Percentiles rank a stretch among this genome's conserved stretches.
phyloP scores from a whole-genome alignment of 2,113 vertebrate species.

The Alouatta palliata region DNA sequence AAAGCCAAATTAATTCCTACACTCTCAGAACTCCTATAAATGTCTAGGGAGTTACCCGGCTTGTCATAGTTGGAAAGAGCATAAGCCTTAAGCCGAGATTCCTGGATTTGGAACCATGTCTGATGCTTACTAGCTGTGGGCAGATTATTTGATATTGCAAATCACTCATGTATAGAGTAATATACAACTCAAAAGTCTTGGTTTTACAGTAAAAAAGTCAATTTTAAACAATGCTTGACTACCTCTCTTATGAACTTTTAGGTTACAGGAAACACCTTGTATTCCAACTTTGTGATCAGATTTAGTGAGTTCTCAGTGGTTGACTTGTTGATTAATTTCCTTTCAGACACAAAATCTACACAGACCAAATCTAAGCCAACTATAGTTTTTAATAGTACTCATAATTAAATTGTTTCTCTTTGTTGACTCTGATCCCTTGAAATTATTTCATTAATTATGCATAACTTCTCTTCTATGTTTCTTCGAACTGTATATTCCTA shows the following conservation, averaged over 20 bases:
- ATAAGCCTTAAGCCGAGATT: not conserved
- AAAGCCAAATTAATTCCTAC: conserved; percentile 27
- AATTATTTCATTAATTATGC: not conserved
- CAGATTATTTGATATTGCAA: not conserved
- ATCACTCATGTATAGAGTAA: conserved; percentile 16
- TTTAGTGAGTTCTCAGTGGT: not conserved
- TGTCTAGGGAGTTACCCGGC: not conserved
- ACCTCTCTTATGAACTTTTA: not conserved
- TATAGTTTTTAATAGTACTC: not conserved
- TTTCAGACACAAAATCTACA: not conserved
- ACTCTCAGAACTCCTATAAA: conserved; percentile 17
- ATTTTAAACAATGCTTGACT: not conserved
- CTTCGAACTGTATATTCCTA: not conserved
- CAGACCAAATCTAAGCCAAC: not conserved
- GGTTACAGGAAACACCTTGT: not conserved
- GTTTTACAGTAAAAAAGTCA: not conserved
- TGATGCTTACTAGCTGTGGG: not conserved
- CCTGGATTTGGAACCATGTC: not conserved
- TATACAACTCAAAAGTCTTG: not conserved
- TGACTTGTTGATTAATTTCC: not conserved
- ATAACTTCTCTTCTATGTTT: not conserved
- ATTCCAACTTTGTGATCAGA: not conserved
- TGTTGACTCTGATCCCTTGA: not conserved
- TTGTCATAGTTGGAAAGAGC: not conserved
- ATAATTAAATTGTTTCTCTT: not conserved